Base-by-base conservation (phyloP, 2,113 vertebrate genomes). In the Gasterosteus aculeatus region DNA sequence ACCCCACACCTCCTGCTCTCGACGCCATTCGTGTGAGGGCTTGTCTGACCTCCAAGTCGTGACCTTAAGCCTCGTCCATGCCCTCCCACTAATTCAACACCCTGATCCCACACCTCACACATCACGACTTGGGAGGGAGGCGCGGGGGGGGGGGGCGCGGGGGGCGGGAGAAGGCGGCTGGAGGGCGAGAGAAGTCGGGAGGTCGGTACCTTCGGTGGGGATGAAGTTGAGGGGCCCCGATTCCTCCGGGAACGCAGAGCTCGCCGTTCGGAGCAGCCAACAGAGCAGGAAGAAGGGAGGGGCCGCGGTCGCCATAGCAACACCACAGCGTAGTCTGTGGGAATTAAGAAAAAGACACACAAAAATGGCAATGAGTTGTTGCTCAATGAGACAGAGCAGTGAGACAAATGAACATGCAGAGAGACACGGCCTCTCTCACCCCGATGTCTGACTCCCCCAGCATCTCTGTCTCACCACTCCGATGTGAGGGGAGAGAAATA, bases 161-260 rank as follows among this genome's bases (percentile, higher is more conserved):
- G 41, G 53, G 5, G 35, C n/a, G n/a, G n/a, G 35, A 83, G 75
- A 11, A 47, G 53, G 69, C 19, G 46, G 53, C 22, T 57, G 16
- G 42, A 57, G 61, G 72, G 51, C 11, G 15, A 66, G 57, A 84
- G 66, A 69, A 83, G 68, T 31, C 26, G 77, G 22, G 63, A 51
- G 68, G 80, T 57, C 63, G n/a, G 42, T 93, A 95, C 94, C 94
- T 91, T 94, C 93, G 4, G 92, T 84, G 49, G 92, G 93, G 86
- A 94, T 93, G 79, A 91, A 90, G 90, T 93, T 94, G 68, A 95
- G 83, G 26, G 94, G 93, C 77, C 91, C 94, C 1, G 88, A 88
- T 53, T 95, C 94, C 79, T 95, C 94, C 0, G 94, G 94, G 88
- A 95, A 95, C 1, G 88, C 82, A 0, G 89, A 78, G 87, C 80